These are phyloP conservation scores for Argentina silus DNA, from an alignment of 2,797 vertebrate species.

Conservation along the genomic window DNA sequence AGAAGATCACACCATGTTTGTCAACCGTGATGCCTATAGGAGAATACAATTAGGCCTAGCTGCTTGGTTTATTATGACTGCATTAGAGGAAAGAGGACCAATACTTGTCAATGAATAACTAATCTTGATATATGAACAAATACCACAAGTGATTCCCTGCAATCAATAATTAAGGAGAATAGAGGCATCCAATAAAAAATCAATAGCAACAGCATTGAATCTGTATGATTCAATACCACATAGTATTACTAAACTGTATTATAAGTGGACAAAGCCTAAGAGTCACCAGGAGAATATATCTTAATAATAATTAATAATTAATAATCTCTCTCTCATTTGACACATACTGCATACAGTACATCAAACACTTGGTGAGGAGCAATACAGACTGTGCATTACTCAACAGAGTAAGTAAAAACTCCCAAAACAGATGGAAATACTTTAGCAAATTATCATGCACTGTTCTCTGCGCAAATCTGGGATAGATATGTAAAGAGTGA, in stretches of 20 bases:
- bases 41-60: neutral
- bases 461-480: conserved; percentile 11
- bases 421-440: neutral
- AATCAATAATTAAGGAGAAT: conserved; percentile 10
- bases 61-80: too few relatives aligned
- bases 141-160: neutral
- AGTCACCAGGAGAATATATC: too few relatives aligned
- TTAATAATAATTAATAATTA: too few relatives aligned
- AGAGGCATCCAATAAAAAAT: conserved; percentile 50
- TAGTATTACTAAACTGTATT: too few relatives aligned
- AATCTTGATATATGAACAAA: conserved; percentile 13
- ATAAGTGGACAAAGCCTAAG: too few relatives aligned
- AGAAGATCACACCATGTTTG: conserved; percentile 95
- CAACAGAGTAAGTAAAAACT: neutral
- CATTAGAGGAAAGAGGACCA: conserved; percentile 32
- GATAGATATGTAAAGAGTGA: neutral
- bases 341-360: too few relatives aligned
- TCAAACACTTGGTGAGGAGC: too few relatives aligned
- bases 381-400: too few relatives aligned
- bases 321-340: too few relatives aligned
- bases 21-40: conserved; percentile 92
- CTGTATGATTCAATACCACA: neutral
- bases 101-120: conserved; percentile 48
- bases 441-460: conserved; percentile 7
- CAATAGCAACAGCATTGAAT: conserved; percentile 58